Conservation (phyloP, 2,797 vertebrate genomes). For the Poliocrania exsul region DNA sequence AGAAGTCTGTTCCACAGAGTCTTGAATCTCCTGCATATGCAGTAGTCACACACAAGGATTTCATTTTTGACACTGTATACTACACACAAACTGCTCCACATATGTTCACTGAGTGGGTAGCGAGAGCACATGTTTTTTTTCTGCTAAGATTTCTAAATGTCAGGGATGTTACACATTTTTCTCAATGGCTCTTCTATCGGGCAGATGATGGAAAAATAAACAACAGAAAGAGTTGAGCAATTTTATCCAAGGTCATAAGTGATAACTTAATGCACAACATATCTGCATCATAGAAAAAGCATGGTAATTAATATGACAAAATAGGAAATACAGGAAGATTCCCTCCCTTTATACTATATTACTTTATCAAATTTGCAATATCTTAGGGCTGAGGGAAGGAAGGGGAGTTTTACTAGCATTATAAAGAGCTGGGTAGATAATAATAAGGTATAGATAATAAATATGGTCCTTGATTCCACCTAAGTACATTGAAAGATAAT, state of each 20-base stretch:
- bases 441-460: neutral
- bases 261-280: neutral
- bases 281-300: neutral
- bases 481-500: neutral
- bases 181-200: neutral
- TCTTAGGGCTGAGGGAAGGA: rapidly evolving
- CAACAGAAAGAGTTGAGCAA: neutral
- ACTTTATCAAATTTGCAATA: neutral
- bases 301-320: neutral
- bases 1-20: neutral
- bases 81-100: constrained; percentile 40
- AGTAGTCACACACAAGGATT: constrained; percentile 16
- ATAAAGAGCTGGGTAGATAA: neutral
- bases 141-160: constrained; percentile 1
- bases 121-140: neutral
- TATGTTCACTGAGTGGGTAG: constrained; percentile 23
- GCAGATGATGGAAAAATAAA: neutral
- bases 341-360: neutral
- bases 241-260: constrained; percentile 36
- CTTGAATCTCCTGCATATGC: constrained; percentile 2
- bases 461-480: neutral
- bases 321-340: neutral
- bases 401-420: neutral
- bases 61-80: constrained; percentile 22
- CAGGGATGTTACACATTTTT: neutral